Percentiles rank a stretch among this genome's conserved stretches.
Conservation (phyloP, 2,113 vertebrate genomes). For the Coptodon rendalli region DNA sequence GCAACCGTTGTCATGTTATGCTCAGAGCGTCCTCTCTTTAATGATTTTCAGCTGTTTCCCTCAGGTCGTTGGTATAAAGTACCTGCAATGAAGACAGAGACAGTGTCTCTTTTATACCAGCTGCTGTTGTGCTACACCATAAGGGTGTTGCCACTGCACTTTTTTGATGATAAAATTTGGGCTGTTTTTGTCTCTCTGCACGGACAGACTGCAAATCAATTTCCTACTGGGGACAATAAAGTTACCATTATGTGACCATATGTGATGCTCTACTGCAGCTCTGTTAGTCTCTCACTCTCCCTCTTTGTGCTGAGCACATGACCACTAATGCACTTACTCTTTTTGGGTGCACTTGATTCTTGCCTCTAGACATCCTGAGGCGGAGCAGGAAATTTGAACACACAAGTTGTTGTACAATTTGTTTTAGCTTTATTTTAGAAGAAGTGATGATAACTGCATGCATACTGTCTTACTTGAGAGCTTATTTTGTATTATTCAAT, state of each 20-base stretch:
- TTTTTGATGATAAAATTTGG: background rate
- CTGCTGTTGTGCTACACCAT: background rate
- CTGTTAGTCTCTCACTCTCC: background rate
- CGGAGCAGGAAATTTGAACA: background rate
- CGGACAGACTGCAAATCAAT: background rate
- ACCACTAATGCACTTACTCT: background rate
- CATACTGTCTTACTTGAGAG: accelerated
- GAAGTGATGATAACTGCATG: background rate
- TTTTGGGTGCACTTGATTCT: background rate
- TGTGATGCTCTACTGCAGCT: background rate
- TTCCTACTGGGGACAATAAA: background rate
- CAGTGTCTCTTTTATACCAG: background rate
- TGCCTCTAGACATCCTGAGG: background rate
- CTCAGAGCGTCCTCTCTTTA: background rate
- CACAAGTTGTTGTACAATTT: background rate
- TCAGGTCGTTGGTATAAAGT: background rate
- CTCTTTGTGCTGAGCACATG: background rate
- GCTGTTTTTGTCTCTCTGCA: background rate
- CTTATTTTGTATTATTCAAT: background rate
- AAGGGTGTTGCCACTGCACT: background rate
- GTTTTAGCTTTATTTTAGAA: background rate
- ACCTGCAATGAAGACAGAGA: background rate
- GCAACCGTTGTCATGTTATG: background rate
- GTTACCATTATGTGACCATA: background rate
- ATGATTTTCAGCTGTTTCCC: background rate